Evolutionary conservation across 2,888 invertebrate species (phyloP), one percentile per base, ranked within the genome.

Genomic region (Portevinia maculata): DNA sequence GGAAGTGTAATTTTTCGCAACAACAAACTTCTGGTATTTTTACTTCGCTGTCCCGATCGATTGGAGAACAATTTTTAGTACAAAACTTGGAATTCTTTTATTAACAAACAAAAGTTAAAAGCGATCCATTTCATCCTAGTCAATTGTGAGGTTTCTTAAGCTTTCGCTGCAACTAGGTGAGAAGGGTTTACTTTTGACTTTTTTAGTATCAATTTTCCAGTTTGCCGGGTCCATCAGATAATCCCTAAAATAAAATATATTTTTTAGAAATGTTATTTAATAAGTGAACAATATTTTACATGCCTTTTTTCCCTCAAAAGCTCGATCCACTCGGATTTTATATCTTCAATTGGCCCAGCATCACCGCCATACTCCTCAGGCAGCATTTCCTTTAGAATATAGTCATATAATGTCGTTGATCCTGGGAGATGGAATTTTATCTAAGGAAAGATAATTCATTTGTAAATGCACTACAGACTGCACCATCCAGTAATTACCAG

Each of bases 351-450:
- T 46, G 92, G 91, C n/a, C 94, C 94, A 0, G 92, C 93, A 64
- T 92, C 91, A 0, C 95, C 95, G 24, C 95, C 95, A 84, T 94
- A 95, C 86, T 95, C 95, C 21, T 91, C 91, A 0, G 95, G 95
- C 59, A 95, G 86, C 73, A 94, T 89, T 46, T 94, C 93, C 85
- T 91, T 92, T 0, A 95, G 93, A 37, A 95, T 91, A 86, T 92
- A 93, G 60, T 94, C 91, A 86, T 92, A 93, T 0, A 95, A 88
- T 0, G 94, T 94, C 3, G 92, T 92, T 0, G 94, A 92, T 85
- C 93, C 93, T 0, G 94, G 94, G 84, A 93, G 91, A 88, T 95
- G 95, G 89, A 94, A 94, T 86, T 94, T 93, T 28, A 95, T 92
- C 94, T 94, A 88, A 53, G 90, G 91, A 53, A 90, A 91, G 21